Base-by-base conservation (phyloP, 2,888 invertebrate species). In the Aethes cnicana region DNA sequence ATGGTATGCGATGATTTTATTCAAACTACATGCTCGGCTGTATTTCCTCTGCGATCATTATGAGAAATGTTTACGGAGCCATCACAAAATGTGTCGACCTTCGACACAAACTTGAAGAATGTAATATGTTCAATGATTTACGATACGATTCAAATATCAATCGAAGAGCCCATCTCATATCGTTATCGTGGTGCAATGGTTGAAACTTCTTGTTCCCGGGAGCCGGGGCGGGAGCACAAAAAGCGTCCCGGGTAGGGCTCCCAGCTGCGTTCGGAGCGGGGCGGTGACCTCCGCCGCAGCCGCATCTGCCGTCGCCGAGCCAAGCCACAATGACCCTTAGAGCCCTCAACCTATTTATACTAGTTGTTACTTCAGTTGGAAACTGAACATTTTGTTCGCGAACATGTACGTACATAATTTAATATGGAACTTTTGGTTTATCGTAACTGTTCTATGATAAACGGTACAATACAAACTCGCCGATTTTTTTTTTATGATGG, bases 201-300 rank as follows among this genome's bases (percentile, higher is more conserved):
- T 62, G 64, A 61, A 57, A 67, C 68, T 76, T 71, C 57, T 66
- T 66, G 58, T 64, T 63, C 66, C 66, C 61, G 57, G 59, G 58
- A 56, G 52, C 48, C 57, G 54, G 52, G 65, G 58, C 35, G 47
- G 47, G 44, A 28, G 52, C 39, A 78, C 71, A 82, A 84, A 84
- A 84, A 81, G 68, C 76, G 69, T 66, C 68, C 63, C 66, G 66
- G 67, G 67, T 65, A 72, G 71, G 74, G 70, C 75, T 74, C 67
- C 78, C 83, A 84, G 81, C 81, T 80, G 81, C 78, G 74, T 42
- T 60, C 63, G 70, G 81, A 66, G 84, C 72, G 81, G 66, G 85
- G 80, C 85, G 81, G 74, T 83, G 84, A 84, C 84, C 84, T 71
- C 78, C 65, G 61, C 63, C 73, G 72, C 82, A 80, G 60, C 64